Conservation (phyloP, 2,113 vertebrate genomes). For the Pelvicachromis taeniatus region DNA sequence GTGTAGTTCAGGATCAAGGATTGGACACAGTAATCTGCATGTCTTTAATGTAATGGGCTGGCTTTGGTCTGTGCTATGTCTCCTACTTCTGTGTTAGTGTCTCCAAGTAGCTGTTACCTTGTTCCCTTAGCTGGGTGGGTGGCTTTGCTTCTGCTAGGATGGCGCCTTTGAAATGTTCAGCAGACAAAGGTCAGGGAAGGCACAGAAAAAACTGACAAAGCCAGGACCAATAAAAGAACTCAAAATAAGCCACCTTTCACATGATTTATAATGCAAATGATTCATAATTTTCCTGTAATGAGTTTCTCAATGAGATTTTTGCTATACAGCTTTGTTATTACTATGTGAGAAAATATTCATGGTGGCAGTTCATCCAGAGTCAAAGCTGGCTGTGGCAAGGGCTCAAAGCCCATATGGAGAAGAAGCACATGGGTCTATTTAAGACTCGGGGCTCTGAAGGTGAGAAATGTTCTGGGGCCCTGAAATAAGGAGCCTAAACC, state of each 20-base stretch:
- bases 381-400: slow-evolving; percentile 13
- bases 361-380: slow-evolving; percentile 43
- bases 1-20: background rate
- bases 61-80: slow-evolving; percentile 14
- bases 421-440: slow-evolving; percentile 8
- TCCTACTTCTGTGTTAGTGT: slow-evolving; percentile 15
- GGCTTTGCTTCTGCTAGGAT: slow-evolving; percentile 17
- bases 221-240: slow-evolving; percentile 1
- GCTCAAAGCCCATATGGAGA: slow-evolving; percentile 28
- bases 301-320: background rate
- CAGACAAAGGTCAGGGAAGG: background rate
- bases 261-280: background rate
- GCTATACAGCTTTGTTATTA: slow-evolving; percentile 5
- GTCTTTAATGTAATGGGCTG: background rate
- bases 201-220: slow-evolving; percentile 13
- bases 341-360: slow-evolving; percentile 30
- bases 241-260: background rate
- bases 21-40: background rate
- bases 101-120: slow-evolving; percentile 19
- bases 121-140: slow-evolving; percentile 19
- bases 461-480: slow-evolving; percentile 55
- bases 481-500: slow-evolving; percentile 47
- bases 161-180: background rate
- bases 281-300: background rate
- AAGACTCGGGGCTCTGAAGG: slow-evolving; percentile 34